A percentile compares a stretch with the other conserved stretches of the same genome.
Evolutionary conservation across 2,113 vertebrate genomes (phyloP).

Genomic region (Leucopsar rothschildi): DNA sequence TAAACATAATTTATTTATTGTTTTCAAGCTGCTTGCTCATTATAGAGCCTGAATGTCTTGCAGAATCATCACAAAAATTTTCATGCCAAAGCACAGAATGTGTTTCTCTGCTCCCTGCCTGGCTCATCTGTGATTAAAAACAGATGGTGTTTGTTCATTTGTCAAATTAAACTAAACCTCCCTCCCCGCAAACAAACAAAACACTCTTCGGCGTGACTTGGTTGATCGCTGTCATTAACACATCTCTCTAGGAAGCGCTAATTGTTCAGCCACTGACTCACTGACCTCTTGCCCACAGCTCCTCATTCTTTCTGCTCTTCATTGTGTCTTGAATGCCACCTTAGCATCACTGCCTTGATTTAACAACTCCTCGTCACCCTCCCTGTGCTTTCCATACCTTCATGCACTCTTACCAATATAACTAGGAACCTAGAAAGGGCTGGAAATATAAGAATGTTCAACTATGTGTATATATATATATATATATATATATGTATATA

Average conservation of each 20-base stretch:
- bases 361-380: accelerated
- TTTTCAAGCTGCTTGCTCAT: neutral
- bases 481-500: too few relatives aligned
- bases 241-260: neutral
- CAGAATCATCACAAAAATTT: neutral
- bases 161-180: neutral
- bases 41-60: neutral
- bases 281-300: neutral
- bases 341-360: neutral
- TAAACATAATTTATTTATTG: neutral
- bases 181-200: neutral
- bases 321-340: neutral
- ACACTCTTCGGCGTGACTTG: neutral
- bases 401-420: accelerated
- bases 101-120: neutral
- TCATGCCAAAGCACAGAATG: neutral
- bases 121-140: neutral
- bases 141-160: neutral
- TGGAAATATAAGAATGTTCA: neutral
- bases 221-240: neutral
- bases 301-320: neutral
- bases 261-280: neutral
- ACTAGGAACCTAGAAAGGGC: neutral
- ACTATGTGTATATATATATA: too few relatives aligned
- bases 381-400: accelerated